Conservation (phyloP, 2,888 invertebrate species). For the Ichneumoninae sp. region DNA sequence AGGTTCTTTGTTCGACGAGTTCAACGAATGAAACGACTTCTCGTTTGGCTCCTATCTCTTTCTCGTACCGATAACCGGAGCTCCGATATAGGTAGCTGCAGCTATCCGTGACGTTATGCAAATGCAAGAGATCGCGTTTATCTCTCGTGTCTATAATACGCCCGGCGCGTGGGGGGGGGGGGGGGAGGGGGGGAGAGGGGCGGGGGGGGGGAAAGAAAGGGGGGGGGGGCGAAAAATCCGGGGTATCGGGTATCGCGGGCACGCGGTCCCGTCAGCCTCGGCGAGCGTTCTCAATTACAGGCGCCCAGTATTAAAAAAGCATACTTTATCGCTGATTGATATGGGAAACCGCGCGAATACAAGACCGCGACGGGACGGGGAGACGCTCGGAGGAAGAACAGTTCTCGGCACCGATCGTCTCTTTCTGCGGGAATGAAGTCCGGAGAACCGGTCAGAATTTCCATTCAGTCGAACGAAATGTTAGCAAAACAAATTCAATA, state of each 20-base stretch:
- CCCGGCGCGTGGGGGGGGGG: neutral
- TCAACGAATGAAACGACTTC: slow-evolving; percentile 69
- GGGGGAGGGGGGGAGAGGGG: neutral
- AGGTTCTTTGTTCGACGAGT: slow-evolving; percentile 63
- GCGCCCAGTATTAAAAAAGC: slow-evolving; percentile 49
- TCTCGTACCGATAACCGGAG: slow-evolving; percentile 16
- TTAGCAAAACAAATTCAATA: neutral
- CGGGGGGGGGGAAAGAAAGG: neutral
- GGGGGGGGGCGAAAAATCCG: slow-evolving; percentile 69
- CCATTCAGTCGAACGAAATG: neutral
- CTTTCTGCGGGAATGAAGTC: neutral
- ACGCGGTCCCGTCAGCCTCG: slow-evolving; percentile 56
- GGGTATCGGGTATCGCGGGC: slow-evolving; percentile 69
- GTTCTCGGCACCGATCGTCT: neutral
- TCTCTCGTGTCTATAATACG: slow-evolving; percentile 3
- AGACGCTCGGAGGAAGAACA: no score
- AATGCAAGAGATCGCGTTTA: slow-evolving; percentile 48
- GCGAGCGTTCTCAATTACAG: slow-evolving; percentile 64
- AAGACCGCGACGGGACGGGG: slow-evolving; percentile 25
- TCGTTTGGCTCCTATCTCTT: slow-evolving; percentile 35
- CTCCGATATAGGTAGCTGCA: slow-evolving; percentile 38
- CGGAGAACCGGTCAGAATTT: neutral
- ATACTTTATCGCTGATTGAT: slow-evolving; percentile 66
- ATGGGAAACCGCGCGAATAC: slow-evolving; percentile 57
- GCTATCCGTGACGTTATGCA: slow-evolving; percentile 58